Evolutionary conservation across 2,888 invertebrate species (phyloP).

Genomic region (Mamestra brassicae): DNA sequence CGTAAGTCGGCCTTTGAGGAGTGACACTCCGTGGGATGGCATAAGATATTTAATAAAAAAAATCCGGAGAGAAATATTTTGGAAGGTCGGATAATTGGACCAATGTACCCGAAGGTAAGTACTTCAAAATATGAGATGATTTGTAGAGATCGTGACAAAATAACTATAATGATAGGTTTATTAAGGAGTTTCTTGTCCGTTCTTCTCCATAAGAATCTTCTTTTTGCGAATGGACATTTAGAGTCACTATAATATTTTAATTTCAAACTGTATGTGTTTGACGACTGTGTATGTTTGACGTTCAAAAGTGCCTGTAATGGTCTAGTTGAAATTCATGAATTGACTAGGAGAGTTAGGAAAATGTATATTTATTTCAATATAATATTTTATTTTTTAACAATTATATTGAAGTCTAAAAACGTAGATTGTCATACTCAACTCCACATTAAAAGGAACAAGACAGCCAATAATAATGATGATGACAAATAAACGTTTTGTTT

Average conservation of each 20-base stretch:
- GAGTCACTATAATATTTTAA: too few relatives aligned
- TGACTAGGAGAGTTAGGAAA: neutral
- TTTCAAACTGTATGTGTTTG: too few relatives aligned
- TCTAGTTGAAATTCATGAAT: too few relatives aligned
- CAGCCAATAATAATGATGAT: neutral
- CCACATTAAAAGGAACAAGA: neutral
- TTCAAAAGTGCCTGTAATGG: too few relatives aligned
- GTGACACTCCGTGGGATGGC: slow-evolving; percentile 50
- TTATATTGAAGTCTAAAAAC: too few relatives aligned
- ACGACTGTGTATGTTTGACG: too few relatives aligned
- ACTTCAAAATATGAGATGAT: neutral
- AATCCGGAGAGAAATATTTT: slow-evolving; percentile 19
- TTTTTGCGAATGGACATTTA: too few relatives aligned
- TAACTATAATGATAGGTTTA: neutral
- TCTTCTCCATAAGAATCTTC: too few relatives aligned
- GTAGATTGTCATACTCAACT: too few relatives aligned
- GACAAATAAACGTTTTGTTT: too few relatives aligned
- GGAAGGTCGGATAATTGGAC: slow-evolving; percentile 24
- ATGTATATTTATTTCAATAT: neutral
- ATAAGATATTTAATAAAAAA: slow-evolving; percentile 49
- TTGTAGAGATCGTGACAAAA: neutral
- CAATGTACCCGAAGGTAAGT: neutral
- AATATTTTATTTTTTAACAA: too few relatives aligned
- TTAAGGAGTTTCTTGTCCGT: too few relatives aligned
- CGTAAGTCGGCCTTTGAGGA: slow-evolving; percentile 60